These are phyloP conservation scores for Diplodus puntazzo DNA, from an alignment of 2,797 vertebrate species.

Conservation along the genomic window DNA sequence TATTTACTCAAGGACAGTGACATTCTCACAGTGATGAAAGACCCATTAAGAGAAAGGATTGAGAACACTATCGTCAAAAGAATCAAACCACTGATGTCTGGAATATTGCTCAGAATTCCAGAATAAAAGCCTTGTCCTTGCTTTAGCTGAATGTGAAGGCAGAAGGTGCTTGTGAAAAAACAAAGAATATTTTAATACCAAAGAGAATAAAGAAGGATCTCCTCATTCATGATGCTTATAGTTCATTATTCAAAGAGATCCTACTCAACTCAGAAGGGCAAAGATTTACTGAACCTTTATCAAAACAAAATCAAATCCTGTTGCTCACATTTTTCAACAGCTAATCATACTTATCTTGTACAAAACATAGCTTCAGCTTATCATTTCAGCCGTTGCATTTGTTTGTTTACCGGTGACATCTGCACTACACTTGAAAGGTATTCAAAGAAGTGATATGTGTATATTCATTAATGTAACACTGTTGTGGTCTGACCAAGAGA, in stretches of 20 bases:
- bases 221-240: conserved; percentile 7
- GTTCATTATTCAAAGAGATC: conserved; percentile 24
- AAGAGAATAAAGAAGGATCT: conserved; percentile 13
- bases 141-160: conserved; percentile 21
- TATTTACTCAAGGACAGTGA: conserved; percentile 35
- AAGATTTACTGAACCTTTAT: conserved; percentile 8
- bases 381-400: background rate
- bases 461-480: background rate
- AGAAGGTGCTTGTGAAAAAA: conserved; percentile 22
- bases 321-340: background rate
- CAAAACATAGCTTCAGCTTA: background rate
- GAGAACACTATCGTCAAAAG: background rate
- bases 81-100: background rate
- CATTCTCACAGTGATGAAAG: conserved; percentile 22
- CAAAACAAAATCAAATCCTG: conserved; percentile 5
- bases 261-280: background rate
- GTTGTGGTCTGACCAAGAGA: background rate
- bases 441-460: background rate
- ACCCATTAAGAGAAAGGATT: conserved; percentile 4
- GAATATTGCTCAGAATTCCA: conserved; percentile 15
- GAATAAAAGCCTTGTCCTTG: conserved; percentile 18
- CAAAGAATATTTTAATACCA: conserved; percentile 1
- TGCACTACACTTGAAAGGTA: background rate
- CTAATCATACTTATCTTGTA: background rate
- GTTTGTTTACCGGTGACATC: background rate